Percentiles rank a stretch among this genome's conserved stretches.
phyloP scores from a whole-genome alignment of 2,113 vertebrate species.

The Trachemys scripta region DNA sequence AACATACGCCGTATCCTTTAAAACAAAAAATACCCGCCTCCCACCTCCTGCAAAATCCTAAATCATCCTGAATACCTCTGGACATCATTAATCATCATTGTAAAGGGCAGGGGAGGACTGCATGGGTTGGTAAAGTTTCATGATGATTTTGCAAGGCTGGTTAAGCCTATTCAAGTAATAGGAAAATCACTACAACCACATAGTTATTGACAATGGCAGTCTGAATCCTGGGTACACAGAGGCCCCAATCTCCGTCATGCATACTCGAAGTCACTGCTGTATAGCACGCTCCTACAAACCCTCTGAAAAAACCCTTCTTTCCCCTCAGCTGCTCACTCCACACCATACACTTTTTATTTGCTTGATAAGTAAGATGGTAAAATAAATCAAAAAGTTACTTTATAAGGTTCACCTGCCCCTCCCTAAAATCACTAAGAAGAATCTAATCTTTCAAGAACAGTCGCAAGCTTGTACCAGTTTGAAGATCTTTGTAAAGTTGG shows the following conservation, averaged over 20 bases:
- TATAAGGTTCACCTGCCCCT: conserved; percentile 64
- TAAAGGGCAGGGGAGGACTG: neutral
- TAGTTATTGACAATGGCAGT: neutral
- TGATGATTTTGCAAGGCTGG: neutral
- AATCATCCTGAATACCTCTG: neutral
- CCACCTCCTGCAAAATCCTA: neutral
- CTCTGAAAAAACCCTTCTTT: neutral
- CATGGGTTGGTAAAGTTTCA: neutral
- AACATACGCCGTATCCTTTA: neutral
- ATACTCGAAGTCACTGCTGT: neutral
- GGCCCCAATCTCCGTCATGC: neutral
- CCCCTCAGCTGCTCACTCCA: neutral
- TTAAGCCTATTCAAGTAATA: neutral
- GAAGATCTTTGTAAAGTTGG: conserved; percentile 68
- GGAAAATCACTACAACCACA: neutral
- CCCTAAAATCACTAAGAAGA: conserved; percentile 60
- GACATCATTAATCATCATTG: neutral
- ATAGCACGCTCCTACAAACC: neutral
- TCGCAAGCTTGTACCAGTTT: conserved; percentile 55
- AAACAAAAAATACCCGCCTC: too few relatives aligned
- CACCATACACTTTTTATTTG: conserved; percentile 62
- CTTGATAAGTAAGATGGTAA: conserved; percentile 72
- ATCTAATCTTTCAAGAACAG: conserved; percentile 76
- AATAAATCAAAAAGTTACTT: conserved; percentile 81
- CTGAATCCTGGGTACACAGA: neutral